Conservation (phyloP, 23 tunicate species). For the Styela clava region DNA sequence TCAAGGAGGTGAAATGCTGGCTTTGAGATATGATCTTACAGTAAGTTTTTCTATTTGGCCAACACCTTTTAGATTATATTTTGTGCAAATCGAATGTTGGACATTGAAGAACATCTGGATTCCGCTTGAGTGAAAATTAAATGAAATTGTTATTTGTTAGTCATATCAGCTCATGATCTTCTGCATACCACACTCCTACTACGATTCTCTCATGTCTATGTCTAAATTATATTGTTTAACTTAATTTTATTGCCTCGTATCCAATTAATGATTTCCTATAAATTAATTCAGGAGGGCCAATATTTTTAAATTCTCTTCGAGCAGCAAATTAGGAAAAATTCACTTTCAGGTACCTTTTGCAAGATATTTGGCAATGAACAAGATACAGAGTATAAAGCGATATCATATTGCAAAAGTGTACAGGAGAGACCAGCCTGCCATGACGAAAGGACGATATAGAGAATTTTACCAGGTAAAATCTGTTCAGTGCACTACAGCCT, state of each 20-base stretch:
- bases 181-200: slow-evolving; percentile 21
- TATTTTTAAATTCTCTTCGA: no score
- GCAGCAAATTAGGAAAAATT: no score
- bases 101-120: not conserved
- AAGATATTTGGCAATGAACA: slow-evolving; percentile 81
- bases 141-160: no score
- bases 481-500: no score
- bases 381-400: slow-evolving; percentile 69
- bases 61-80: not conserved
- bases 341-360: slow-evolving; percentile 99
- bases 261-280: no score
- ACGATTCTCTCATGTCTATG: no score
- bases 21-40: slow-evolving; percentile 86
- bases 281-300: no score
- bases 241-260: no score
- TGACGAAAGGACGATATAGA: slow-evolving; percentile 96
- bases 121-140: no score
- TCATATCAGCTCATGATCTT: not conserved
- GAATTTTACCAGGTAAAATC: slow-evolving; percentile 99
- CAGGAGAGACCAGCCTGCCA: slow-evolving; percentile 84
- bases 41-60: no score
- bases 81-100: not conserved
- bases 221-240: no score
- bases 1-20: slow-evolving; percentile 88
- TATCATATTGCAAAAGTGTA: slow-evolving; percentile 97